A percentile compares a stretch with the other conserved stretches of the same genome.
These are phyloP conservation scores for Pollenia griseotomentosa DNA, from an alignment of 2,888 invertebrate species.

Conservation along the genomic window DNA sequence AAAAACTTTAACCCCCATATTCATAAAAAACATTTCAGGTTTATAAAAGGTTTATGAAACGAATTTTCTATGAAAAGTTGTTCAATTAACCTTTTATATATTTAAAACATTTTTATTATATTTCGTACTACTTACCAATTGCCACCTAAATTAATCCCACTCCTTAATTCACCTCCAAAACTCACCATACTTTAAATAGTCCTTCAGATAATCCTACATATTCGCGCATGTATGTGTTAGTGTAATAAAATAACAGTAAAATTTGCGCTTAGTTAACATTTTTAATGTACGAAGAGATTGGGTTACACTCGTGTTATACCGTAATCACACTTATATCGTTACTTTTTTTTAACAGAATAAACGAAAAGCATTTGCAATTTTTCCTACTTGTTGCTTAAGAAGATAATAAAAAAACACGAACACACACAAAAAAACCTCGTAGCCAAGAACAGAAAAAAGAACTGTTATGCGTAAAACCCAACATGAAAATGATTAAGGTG, in stretches of 20 bases:
- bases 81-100: too few relatives aligned
- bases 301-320: conserved; percentile 32
- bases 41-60: too few relatives aligned
- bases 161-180: conserved; percentile 3
- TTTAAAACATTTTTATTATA: too few relatives aligned
- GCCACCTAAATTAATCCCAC: too few relatives aligned
- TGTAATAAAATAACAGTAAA: neutral
- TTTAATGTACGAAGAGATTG: neutral
- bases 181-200: conserved; percentile 1
- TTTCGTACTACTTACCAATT: too few relatives aligned
- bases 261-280: conserved; percentile 13
- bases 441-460: conserved; percentile 4
- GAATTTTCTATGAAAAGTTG: too few relatives aligned
- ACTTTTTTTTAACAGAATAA: conserved; percentile 22
- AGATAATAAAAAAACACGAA: neutral
- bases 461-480: conserved; percentile 46
- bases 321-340: conserved; percentile 22
- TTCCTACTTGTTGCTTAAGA: conserved; percentile 71
- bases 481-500: conserved; percentile 31
- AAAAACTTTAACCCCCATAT: too few relatives aligned
- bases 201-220: neutral
- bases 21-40: too few relatives aligned
- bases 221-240: neutral
- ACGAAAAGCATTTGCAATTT: conserved; percentile 41
- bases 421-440: neutral